Evolutionary conservation across 2,888 invertebrate genomes (phyloP), one percentile per base, ranked within the genome.

Genomic region (Poecilus cupreus): DNA sequence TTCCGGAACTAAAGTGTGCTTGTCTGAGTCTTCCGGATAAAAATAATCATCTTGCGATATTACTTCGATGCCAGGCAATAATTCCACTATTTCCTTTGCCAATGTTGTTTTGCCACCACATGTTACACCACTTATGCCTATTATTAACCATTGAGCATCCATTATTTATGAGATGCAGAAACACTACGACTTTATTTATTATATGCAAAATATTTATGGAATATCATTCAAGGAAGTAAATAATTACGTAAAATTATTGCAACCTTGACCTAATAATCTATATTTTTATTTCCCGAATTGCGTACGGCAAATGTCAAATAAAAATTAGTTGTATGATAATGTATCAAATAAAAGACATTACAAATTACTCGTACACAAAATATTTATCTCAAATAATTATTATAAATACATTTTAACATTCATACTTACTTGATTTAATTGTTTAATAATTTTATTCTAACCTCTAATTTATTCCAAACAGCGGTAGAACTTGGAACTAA

Each of bases 71-170:
- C 87, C 86, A 0, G 90, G 88, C 1, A 92, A 88, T 26, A 83
- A 86, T 0, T 89, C 86, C 3, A 88, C 89, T 16, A 96, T 86
- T 80, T 89, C 89, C 76, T 90, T 90, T 0, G 95, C 92, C 43
- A 96, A 87, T 0, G 95, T 94, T 0, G 96, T 95, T 89, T 97
- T 97, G 0, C 97, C 97, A 18, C 96, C 94, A 86, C 95, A 95
- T 0, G 96, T 96, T 0, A 94, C 94, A 0, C 97, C 96, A 46
- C 94, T 93, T 83, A 96, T 91, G 5, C 95, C 96, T 82, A 94
- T 89, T 75, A 94, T 84, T 83, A 88, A 84, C 81, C 81, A 81
- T 49, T 74, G 46, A 22, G 16, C 22, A 22, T 18, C 24, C 81
- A 81, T 81, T 54, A 74, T 74, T 74, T 49, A 74, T 22, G 11